A percentile compares a stretch with the other conserved stretches of the same genome.
phyloP scores from a whole-genome alignment of 2,113 vertebrate genomes.

The Apistogramma diplotaenia region DNA sequence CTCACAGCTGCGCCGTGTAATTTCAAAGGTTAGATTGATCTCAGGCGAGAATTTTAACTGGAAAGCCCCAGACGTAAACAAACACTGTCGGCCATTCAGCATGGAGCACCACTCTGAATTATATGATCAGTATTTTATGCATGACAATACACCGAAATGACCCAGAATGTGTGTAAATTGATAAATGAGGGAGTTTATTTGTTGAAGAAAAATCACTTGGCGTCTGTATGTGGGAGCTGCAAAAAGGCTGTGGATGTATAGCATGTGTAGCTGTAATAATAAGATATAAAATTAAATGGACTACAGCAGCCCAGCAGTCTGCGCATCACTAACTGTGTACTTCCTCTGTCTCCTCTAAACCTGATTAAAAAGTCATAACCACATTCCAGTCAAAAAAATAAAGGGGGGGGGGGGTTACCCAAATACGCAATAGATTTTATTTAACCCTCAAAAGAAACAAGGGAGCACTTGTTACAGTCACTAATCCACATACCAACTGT shows the following conservation, averaged over 20 bases:
- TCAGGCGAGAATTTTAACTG: constrained; percentile 22
- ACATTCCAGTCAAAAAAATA: constrained; percentile 14
- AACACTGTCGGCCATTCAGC: constrained; percentile 1
- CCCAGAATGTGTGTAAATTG: background rate
- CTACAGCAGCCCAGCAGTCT: background rate
- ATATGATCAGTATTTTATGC: background rate
- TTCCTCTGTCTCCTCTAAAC: constrained; percentile 29
- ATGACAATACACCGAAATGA: background rate
- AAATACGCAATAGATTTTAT: background rate
- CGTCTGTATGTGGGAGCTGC: background rate
- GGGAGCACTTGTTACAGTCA: background rate
- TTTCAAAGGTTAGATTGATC: constrained; percentile 48
- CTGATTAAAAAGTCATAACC: constrained; percentile 32
- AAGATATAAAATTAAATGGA: constrained; percentile 4
- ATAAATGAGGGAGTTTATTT: background rate
- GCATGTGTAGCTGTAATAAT: background rate
- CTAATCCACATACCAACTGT: constrained; percentile 8
- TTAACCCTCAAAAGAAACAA: constrained; percentile 30
- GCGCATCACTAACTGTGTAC: background rate
- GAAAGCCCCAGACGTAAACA: constrained; percentile 20
- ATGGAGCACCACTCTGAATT: background rate
- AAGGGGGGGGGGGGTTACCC: background rate
- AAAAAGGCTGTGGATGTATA: background rate
- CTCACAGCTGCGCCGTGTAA: constrained; percentile 20
- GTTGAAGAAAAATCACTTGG: background rate